Percentiles rank a stretch among this genome's conserved stretches.
Evolutionary conservation across 2,797 vertebrate genomes (phyloP).

Genomic region (Petrocephalus sullivani): DNA sequence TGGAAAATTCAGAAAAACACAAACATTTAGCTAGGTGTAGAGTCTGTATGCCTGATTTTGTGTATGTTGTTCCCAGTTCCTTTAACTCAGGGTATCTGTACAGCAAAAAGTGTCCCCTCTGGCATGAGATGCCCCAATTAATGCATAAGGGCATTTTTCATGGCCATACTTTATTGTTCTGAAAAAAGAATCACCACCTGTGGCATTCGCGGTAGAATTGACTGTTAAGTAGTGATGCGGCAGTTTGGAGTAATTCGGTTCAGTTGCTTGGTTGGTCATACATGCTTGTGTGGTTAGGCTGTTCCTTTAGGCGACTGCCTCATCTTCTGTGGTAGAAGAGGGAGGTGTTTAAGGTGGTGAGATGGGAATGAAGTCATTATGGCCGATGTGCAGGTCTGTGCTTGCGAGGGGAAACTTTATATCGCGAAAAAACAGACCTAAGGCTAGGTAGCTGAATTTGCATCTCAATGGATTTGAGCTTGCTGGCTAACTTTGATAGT

Average conservation of each 20-base stretch:
- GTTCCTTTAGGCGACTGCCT: neutral
- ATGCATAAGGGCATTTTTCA: neutral
- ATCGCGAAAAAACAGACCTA: neutral
- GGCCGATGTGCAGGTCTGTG: neutral
- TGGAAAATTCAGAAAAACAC: neutral
- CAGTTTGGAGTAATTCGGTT: neutral
- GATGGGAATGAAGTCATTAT: neutral
- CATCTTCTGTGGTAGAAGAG: neutral
- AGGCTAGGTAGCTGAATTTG: neutral
- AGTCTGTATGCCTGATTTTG: neutral
- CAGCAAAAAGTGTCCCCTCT: neutral
- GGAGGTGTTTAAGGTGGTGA: neutral
- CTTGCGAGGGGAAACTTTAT: neutral
- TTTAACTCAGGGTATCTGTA: neutral
- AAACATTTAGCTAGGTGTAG: neutral
- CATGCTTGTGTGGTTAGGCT: neutral
- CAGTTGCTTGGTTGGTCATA: neutral
- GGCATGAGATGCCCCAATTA: neutral
- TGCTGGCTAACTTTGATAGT: neutral
- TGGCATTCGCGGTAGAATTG: neutral
- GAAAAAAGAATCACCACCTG: neutral
- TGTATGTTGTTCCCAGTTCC: neutral
- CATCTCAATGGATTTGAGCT: neutral
- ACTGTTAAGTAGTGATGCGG: neutral
- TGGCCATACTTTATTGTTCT: neutral